Base-by-base conservation (phyloP, 2,113 vertebrate species). In the Dromas ardeola region DNA sequence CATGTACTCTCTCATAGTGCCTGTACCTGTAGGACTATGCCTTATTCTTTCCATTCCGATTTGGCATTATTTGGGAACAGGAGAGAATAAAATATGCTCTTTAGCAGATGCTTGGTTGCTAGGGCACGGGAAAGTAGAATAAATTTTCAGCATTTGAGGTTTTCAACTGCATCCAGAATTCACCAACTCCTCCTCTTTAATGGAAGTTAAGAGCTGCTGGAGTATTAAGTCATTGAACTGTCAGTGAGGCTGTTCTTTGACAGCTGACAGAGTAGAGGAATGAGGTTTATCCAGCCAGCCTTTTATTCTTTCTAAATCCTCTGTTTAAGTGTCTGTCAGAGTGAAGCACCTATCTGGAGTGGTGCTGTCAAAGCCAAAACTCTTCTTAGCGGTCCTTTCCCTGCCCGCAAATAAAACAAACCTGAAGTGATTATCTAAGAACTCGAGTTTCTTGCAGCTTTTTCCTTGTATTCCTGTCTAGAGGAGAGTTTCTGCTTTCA, bases 231-330 rank as follows among this genome's bases (percentile, higher is more conserved):
- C 84, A 27, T 71, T 94, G 96, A 96, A 94, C 94, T 84, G 93
- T 96, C 88, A 94, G 97, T 88, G 93, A 87, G 84, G 87, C 82
- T 92, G 84, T 90, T 90, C 95, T 97, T 97, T 96, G 97, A 97
- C 96, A 96, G 93, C 94, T 93, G 96, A 90, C 93, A 89, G 96
- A 97, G 50, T n/a, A 61, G 96, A 95, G 95, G 88, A 94, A 95
- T 88, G 49, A 96, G 92, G 70, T 93, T 97, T 97, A 93, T 97
- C 96, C 93, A 95, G 93, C 32, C 67, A 95, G 95, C 92, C 96
- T 97, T 98, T 98, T 95, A 94, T 98, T 98, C 92, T 88, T 59
- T 84, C 83, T 88, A 97, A 98, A 97, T 96, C 97, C 91, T 85
- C 77, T 70, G 86, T 82, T 18, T 94, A 88, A 96, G 63, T 81